A percentile compares a stretch with the other conserved stretches of the same genome.
These are phyloP conservation scores for Microplitis manilae DNA, from an alignment of 2,888 invertebrate genomes.

Conservation along the genomic window DNA sequence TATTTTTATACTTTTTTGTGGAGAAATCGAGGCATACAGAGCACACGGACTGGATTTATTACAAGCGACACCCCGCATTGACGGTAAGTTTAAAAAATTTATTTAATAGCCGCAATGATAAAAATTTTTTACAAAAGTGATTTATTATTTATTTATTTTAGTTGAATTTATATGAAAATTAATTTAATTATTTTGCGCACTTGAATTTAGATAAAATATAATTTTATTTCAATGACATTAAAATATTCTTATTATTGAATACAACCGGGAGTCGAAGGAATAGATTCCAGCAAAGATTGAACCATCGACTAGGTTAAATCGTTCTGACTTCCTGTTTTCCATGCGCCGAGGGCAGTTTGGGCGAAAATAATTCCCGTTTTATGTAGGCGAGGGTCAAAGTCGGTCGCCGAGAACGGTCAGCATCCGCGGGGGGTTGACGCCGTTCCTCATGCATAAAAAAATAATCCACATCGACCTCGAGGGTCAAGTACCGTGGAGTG, in stretches of 20 bases:
- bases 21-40: slow-evolving; percentile 30
- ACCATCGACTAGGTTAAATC: slow-evolving; percentile 29
- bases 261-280: background rate
- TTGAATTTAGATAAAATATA: no score
- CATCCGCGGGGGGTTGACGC: slow-evolving; percentile 46
- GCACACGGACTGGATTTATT: slow-evolving; percentile 55
- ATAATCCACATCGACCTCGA: slow-evolving; percentile 7
- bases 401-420: slow-evolving; percentile 38
- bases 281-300: slow-evolving; percentile 5
- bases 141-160: no score
- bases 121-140: background rate
- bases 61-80: slow-evolving; percentile 62
- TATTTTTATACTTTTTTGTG: slow-evolving; percentile 29
- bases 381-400: slow-evolving; percentile 49
- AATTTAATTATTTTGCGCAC: no score
- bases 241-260: no score
- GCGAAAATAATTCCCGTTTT: slow-evolving; percentile 29
- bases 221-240: no score
- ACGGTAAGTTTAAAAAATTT: slow-evolving; percentile 59
- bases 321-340: slow-evolving; percentile 39
- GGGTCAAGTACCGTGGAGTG: slow-evolving; percentile 27
- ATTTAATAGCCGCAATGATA: background rate
- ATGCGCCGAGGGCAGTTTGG: slow-evolving; percentile 28
- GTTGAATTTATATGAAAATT: no score
- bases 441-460: slow-evolving; percentile 57